phyloP scores from a whole-genome alignment of 1,140 invertebrate genomes.

The Meloidogyne exigua region DNA sequence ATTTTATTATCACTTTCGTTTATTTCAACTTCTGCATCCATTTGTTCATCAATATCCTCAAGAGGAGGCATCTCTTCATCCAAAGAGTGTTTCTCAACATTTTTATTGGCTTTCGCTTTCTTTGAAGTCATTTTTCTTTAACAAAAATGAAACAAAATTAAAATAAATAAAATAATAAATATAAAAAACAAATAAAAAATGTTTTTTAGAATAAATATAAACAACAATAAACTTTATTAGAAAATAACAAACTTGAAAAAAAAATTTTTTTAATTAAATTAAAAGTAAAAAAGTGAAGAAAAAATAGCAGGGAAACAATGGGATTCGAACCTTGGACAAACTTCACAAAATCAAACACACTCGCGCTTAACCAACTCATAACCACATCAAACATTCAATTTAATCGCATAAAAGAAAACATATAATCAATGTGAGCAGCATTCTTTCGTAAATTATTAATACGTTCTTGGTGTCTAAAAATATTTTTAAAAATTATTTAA shows the following conservation, averaged over 20 bases:
- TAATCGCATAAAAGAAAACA: constrained; percentile 43
- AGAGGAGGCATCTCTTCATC: constrained; percentile 57
- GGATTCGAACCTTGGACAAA: too few species aligned
- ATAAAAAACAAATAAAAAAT: constrained; percentile 27
- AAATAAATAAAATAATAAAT: constrained; percentile 24
- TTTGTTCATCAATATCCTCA: constrained; percentile 47
- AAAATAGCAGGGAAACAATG: too few species aligned
- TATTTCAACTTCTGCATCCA: background rate
- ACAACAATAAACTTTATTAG: constrained; percentile 20
- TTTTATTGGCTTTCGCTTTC: constrained; percentile 24
- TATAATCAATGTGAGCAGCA: constrained; percentile 42
- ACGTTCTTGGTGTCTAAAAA: constrained; percentile 60
- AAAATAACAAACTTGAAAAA: constrained; percentile 41
- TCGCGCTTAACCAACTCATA: background rate
- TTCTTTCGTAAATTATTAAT: constrained; percentile 40
- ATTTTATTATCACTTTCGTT: background rate
- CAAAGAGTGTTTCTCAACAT: constrained; percentile 29
- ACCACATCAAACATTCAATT: background rate
- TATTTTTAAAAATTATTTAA: constrained; percentile 9
- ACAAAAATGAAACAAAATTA: constrained; percentile 22
- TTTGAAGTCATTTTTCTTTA: constrained; percentile 25
- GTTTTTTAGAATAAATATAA: constrained; percentile 17
- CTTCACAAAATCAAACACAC: background rate
- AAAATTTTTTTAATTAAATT: background rate
- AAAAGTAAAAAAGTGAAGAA: too few species aligned